phyloP scores from a whole-genome alignment of 2,113 vertebrate genomes.

The Pangasianodon gigas region DNA sequence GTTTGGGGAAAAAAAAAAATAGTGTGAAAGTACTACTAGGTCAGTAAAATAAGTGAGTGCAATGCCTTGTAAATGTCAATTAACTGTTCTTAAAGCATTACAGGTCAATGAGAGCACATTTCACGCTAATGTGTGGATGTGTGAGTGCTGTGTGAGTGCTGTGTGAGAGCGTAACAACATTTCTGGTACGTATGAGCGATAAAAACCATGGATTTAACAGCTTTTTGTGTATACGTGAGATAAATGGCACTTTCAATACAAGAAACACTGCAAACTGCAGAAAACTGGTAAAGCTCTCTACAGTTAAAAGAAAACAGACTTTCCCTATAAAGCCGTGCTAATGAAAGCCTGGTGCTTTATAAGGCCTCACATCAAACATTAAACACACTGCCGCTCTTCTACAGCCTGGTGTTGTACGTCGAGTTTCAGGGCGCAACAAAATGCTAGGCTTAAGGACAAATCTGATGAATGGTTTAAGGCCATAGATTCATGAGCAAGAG shows the following conservation, averaged over 20 bases:
- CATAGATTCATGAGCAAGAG: not conserved
- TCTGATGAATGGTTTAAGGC: not conserved
- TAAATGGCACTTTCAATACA: not conserved
- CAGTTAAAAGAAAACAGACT: not conserved
- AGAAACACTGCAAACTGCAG: not conserved
- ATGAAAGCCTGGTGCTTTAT: constrained; percentile 9
- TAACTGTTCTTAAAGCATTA: not conserved
- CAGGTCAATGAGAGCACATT: not conserved
- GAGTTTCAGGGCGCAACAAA: not conserved
- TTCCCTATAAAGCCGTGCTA: not conserved
- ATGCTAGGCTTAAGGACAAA: not conserved
- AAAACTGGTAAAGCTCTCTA: not conserved
- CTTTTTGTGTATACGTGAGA: not conserved
- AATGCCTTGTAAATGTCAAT: not conserved
- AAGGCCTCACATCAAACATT: not conserved
- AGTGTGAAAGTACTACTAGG: not conserved
- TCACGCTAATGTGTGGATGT: not conserved
- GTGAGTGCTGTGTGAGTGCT: not conserved
- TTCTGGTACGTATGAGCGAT: not conserved
- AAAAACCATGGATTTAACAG: not conserved
- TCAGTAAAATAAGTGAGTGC: not conserved
- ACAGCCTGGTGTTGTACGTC: not conserved
- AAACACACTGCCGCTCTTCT: not conserved
- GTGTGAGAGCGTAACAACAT: not conserved
- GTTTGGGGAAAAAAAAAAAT: not conserved